Evolutionary conservation across 2,888 invertebrate species (phyloP).

Genomic region (Acrobasis repandana): DNA sequence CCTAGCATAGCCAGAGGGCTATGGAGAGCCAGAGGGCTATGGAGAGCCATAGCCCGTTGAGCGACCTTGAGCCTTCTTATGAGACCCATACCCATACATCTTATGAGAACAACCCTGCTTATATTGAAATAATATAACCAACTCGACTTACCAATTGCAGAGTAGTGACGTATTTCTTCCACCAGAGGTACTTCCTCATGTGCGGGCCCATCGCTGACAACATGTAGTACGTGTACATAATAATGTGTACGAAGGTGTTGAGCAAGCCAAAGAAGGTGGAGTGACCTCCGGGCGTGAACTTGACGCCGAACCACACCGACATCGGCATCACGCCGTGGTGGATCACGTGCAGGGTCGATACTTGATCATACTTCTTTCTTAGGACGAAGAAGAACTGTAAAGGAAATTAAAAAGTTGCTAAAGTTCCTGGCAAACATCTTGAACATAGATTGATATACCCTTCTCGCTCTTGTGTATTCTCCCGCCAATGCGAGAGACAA

Average conservation of each 20-base stretch:
- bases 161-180: conserved; percentile 97
- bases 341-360: conserved; percentile 96
- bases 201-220: conserved; percentile 94
- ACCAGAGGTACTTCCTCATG: conserved; percentile 94
- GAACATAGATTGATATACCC: no score
- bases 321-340: conserved; percentile 99
- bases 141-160: conserved; percentile 90
- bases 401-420: conserved; percentile 8
- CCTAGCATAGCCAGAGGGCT: no score
- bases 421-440: no score
- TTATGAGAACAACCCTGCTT: neutral
- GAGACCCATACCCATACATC: no score
- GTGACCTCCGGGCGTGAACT: conserved; percentile 98
- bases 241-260: conserved; percentile 98
- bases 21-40: no score
- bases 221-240: conserved; percentile 98
- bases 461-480: no score
- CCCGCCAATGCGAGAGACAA: no score
- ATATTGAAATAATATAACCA: neutral
- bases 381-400: conserved; percentile 95
- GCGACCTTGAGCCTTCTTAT: no score
- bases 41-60: no score
- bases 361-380: conserved; percentile 96
- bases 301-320: conserved; percentile 98
- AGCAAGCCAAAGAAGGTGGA: conserved; percentile 97